phyloP scores from a whole-genome alignment of 2,113 vertebrate genomes.

The Sterna hirundo region DNA sequence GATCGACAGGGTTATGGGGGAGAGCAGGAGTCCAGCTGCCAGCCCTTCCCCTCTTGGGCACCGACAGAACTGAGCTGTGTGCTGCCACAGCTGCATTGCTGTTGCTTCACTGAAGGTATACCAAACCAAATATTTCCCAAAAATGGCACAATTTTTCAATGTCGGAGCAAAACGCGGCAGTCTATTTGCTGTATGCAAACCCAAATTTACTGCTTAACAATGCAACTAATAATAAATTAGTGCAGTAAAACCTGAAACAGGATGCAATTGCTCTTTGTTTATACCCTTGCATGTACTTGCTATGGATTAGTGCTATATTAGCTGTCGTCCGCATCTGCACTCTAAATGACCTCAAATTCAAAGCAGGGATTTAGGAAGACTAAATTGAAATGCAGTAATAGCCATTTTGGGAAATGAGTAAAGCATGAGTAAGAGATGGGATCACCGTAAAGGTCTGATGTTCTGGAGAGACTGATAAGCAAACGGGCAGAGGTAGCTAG shows the following conservation, averaged over 20 bases:
- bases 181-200: neutral
- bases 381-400: neutral
- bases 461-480: conserved; percentile 34
- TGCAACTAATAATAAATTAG: neutral
- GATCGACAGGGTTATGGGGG: too few species aligned
- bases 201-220: neutral
- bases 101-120: neutral
- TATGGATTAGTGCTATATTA: neutral
- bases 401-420: neutral
- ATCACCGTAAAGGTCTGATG: neutral
- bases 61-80: neutral
- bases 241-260: neutral
- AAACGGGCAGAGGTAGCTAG: neutral
- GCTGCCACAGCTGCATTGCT: neutral
- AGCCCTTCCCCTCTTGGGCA: neutral
- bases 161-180: neutral
- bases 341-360: neutral
- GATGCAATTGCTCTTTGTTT: neutral
- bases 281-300: neutral
- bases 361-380: neutral
- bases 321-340: neutral
- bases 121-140: neutral
- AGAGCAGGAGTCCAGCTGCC: neutral
- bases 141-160: neutral
- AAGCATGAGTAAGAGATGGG: conserved; percentile 17